Base-by-base conservation (phyloP, 2,797 vertebrate genomes). In the Oceanodroma leucorhoa region DNA sequence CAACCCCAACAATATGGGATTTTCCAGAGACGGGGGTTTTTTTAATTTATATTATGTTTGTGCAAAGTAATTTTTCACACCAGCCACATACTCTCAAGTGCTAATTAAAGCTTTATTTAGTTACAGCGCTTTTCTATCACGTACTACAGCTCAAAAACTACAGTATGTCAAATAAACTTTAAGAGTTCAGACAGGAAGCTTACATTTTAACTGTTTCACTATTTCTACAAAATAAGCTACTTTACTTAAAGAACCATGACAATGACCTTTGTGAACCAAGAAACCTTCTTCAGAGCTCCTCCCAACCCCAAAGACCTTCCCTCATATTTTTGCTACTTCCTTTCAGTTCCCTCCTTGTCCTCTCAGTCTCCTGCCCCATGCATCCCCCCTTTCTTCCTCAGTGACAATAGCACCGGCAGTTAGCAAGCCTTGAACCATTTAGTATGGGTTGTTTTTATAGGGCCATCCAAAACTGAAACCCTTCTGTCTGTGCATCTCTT, bases 21-120 rank as follows among this genome's bases (percentile, higher is more conserved):
- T 76, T 89, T 70, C 75, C 38, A 65, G 12, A 40, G n/a, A 10
- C 5, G 1, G 0, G 1, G 0, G 1, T 27, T 30, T 16, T 43
- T 38, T 21, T 2, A 7, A 38, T 87, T 76, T 72, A 36, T 4
- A 18, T 26, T 58, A 43, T 58, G 11, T 51, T 75, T 67, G 15
- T 69, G 45, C 66, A 76, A 93, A 57, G 4, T 51, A 17, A 46
- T 18, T 50, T 88, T 86, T 72, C 29, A n/a, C 54, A 73, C 2
- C 16, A 81, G 53, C 7, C 54, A 71, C 17, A 18, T 57, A 58
- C 14, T 87, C n/a, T 43, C 15, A 71, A 76, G 11, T 43, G 23
- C 36, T 84, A 80, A 67, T 64, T 76, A 65, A 83, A 78, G 10
- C 24, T 83, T 88, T 48, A 57, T 69, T 75, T 67, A 81, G 17